A percentile compares a stretch with the other conserved stretches of the same genome.
Evolutionary conservation across 2,797 vertebrate species (phyloP).

Genomic region (Emydoidea blandingii): DNA sequence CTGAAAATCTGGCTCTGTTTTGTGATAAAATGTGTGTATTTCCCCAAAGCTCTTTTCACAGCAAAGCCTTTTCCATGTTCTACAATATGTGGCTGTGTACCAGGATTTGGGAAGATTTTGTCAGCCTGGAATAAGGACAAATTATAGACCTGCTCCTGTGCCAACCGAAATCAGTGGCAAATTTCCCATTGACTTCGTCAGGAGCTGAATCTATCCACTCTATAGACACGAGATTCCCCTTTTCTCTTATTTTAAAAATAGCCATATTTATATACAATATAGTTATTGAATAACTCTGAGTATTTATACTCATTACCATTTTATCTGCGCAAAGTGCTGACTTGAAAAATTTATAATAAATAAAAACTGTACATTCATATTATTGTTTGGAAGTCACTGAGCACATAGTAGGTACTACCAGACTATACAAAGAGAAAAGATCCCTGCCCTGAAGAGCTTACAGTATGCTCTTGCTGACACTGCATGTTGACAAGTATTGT

Average conservation of each 20-base stretch:
- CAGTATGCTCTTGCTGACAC: background rate
- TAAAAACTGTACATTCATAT: background rate
- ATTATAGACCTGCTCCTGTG: background rate
- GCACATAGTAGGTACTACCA: background rate
- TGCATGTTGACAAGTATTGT: background rate
- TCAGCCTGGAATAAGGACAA: background rate
- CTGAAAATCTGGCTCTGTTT: background rate
- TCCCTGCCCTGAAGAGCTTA: background rate
- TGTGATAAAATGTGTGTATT: fast-evolving
- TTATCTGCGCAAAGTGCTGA: background rate
- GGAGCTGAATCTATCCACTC: background rate
- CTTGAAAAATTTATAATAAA: background rate
- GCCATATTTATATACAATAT: background rate
- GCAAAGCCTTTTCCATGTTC: background rate
- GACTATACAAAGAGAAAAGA: background rate
- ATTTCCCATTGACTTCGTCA: background rate
- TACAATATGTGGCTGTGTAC: fast-evolving
- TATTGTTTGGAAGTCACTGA: background rate
- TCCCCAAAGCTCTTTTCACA: background rate
- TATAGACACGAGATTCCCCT: background rate
- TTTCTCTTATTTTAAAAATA: background rate
- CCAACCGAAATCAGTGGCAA: background rate
- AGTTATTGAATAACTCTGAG: background rate
- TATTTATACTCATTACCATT: background rate
- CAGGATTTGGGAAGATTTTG: background rate